Conservation (phyloP, 1,140 invertebrate genomes). For the Ridgeia piscesae region DNA sequence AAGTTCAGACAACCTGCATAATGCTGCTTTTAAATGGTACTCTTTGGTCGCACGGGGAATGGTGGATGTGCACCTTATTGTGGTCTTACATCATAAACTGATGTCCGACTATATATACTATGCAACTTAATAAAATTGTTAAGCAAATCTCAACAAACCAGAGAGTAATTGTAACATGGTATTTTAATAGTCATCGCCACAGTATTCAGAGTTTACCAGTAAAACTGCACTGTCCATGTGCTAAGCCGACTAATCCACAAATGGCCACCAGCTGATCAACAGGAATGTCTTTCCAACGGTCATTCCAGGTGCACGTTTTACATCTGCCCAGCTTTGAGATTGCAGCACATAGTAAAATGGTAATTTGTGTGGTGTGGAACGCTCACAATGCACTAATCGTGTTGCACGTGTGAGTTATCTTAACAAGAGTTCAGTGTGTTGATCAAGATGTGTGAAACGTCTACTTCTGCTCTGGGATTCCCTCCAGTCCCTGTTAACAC, state of each 20-base stretch:
- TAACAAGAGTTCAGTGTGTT: not conserved
- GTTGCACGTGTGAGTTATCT: too few relatives aligned
- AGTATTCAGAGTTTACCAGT: not conserved
- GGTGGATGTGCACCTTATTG: too few relatives aligned
- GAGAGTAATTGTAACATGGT: not conserved
- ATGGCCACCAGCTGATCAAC: not conserved
- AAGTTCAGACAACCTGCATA: too few relatives aligned
- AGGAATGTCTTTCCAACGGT: not conserved
- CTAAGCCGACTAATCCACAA: not conserved
- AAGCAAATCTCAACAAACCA: not conserved
- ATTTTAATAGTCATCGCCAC: not conserved
- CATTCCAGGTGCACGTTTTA: not conserved
- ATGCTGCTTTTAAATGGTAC: too few relatives aligned
- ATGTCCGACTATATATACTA: too few relatives aligned
- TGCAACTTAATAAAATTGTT: too few relatives aligned
- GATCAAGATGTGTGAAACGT: not conserved
- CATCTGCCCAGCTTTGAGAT: not conserved
- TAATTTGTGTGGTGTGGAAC: not conserved
- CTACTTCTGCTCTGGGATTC: not conserved
- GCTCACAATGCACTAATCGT: too few relatives aligned
- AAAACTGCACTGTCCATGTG: not conserved
- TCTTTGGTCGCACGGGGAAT: too few relatives aligned
- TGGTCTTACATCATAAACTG: too few relatives aligned
- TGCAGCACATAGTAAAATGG: not conserved
- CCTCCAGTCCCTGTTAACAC: not conserved